Evolutionary conservation across 2,113 vertebrate species (phyloP).

Genomic region (Pelmatolapia mariae): DNA sequence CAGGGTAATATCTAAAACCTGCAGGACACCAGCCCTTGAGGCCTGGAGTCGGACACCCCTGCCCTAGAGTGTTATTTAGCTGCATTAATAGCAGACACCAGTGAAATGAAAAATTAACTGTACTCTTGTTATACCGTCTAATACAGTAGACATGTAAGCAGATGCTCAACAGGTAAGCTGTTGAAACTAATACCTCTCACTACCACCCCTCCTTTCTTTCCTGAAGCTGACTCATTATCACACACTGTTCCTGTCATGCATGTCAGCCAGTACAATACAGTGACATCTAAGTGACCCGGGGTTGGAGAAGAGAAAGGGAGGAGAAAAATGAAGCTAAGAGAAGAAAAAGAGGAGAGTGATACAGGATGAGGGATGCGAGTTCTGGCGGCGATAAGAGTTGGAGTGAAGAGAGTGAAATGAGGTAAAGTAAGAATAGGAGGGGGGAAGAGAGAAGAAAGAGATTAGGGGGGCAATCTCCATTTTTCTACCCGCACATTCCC

Average conservation of each 20-base stretch:
- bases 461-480: neutral
- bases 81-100: neutral
- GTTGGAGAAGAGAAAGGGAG: neutral
- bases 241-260: slow-evolving; percentile 31
- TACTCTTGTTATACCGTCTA: neutral
- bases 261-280: slow-evolving; percentile 42
- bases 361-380: neutral
- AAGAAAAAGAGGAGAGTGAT: neutral
- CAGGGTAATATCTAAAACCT: neutral
- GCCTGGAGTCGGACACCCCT: accelerated
- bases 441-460: neutral
- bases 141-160: neutral
- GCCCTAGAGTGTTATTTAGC: neutral
- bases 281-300: slow-evolving; percentile 52
- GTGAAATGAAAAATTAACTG: neutral
- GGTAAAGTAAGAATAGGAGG: neutral
- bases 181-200: slow-evolving; percentile 27
- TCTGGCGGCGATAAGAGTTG: neutral
- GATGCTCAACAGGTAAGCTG: neutral
- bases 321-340: neutral
- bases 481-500: slow-evolving; percentile 22
- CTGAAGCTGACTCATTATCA: slow-evolving; percentile 37
- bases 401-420: neutral
- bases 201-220: slow-evolving; percentile 15
- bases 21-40: neutral